Conservation (phyloP, 2,797 vertebrate species). For the Atherinosoma microstoma region DNA sequence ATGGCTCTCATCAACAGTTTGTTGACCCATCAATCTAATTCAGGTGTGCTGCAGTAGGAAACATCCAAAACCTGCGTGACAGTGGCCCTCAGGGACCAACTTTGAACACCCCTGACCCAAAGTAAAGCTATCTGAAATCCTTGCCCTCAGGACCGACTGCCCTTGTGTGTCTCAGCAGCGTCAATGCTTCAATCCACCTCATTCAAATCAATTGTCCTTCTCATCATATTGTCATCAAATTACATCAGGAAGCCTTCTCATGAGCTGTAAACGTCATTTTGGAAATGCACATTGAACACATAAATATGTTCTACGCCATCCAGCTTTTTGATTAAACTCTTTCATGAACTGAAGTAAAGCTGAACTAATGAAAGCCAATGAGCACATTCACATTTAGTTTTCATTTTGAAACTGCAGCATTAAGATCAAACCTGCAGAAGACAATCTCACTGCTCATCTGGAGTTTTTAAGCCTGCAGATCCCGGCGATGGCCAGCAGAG, state of each 20-base stretch:
- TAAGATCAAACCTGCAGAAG: not conserved
- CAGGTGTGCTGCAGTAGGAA: no score
- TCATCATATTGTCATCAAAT: not conserved
- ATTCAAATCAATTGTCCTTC: not conserved
- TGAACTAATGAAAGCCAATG: not conserved
- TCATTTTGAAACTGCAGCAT: not conserved
- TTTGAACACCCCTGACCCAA: no score
- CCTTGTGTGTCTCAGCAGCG: not conserved
- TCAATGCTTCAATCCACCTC: not conserved
- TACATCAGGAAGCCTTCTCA: not conserved
- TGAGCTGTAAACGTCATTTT: not conserved
- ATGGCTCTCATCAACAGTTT: no score
- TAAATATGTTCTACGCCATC: not conserved
- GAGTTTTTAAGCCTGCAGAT: constrained; percentile 42
- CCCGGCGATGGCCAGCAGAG: constrained; percentile 70
- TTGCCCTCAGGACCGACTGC: no score
- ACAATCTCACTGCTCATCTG: constrained; percentile 21
- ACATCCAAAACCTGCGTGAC: no score
- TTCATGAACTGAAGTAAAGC: not conserved
- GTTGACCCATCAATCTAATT: no score
- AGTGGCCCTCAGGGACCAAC: no score
- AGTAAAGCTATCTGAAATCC: no score
- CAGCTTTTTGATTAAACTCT: not conserved
- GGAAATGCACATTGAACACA: not conserved
- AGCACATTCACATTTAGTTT: not conserved